Evolutionary conservation across 2,113 vertebrate genomes (phyloP), one percentile per base, ranked within the genome.

Genomic region (Phyllopteryx taeniolatus): DNA sequence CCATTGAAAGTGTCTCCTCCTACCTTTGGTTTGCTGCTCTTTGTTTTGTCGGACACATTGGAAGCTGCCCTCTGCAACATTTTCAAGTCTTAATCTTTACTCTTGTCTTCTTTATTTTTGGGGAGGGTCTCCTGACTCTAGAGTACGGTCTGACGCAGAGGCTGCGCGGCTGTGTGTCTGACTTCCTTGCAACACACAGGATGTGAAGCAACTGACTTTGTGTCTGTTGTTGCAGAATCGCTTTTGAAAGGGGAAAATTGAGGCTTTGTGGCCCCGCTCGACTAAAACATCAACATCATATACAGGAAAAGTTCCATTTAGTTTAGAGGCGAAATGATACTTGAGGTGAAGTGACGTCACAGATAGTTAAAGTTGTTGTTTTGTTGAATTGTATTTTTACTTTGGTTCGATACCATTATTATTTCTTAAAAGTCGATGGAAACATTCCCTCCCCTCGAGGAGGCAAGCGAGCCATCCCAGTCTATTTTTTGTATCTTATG

Each of bases 1-100:
- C 19, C 2, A 31, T 35, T 67, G 46, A 54, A 11, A 54, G 6
- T 15, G 12, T 35, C 33, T 8, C 67, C 13, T 70, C 91, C 61
- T 92, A 94, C 93, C 92, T 94, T 94, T 12, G 92, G 90, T 82
- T 93, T 94, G 81, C 31, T 72, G 88, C 54, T 83, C 85, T 89
- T 94, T 56, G 76, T 27, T 86, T 92, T 93, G 78, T 93, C 93
- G 51, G 92, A 94, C 44, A 88, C 91, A 65, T 90, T 93, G 68
- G 93, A 94, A 27, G 90, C 85, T 7, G 90, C 56, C 72, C 92
- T 88, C 1, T 94, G 92, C 70, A 94, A 90, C 93, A 93, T 94
- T 75, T 85, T 88, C 35, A 2, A 61, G 22, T 61, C 59, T 27
- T 14, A 46, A 72, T 35, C 56, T 33, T 72, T 10, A 68, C 47